Conservation (phyloP, 2,888 invertebrate species). For the Horisme vitalbata region DNA sequence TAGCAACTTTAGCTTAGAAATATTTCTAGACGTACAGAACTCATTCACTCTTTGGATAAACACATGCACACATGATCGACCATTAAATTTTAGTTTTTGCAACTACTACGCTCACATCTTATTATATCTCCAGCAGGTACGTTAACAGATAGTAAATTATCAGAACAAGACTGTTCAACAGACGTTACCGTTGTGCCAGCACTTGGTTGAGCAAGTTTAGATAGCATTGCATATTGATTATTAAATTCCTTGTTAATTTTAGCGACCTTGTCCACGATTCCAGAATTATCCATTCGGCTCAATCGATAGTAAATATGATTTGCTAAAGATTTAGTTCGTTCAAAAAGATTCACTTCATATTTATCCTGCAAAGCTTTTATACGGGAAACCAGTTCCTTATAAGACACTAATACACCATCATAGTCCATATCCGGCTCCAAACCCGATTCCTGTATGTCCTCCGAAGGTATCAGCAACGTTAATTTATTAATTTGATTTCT, state of each 20-base stretch:
- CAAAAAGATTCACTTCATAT: background rate
- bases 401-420: background rate
- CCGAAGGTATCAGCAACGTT: background rate
- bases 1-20: slow-evolving; percentile 12
- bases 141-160: background rate
- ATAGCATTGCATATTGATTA: slow-evolving; percentile 1
- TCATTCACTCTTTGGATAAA: slow-evolving; percentile 24
- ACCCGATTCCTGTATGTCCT: slow-evolving; percentile 2
- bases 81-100: slow-evolving; percentile 1
- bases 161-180: background rate
- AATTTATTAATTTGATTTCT: slow-evolving; percentile 10
- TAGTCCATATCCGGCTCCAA: background rate
- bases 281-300: background rate
- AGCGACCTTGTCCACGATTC: background rate
- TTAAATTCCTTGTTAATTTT: background rate
- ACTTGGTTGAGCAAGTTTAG: background rate
- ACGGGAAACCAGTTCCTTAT: background rate
- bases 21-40: slow-evolving; percentile 7
- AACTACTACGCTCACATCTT: no score
- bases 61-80: slow-evolving; percentile 23
- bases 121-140: background rate
- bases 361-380: background rate
- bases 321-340: background rate
- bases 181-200: background rate
- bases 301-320: slow-evolving; percentile 5